These are phyloP conservation scores for Homarus americanus DNA, from an alignment of 1,140 invertebrate species.

Conservation along the genomic window DNA sequence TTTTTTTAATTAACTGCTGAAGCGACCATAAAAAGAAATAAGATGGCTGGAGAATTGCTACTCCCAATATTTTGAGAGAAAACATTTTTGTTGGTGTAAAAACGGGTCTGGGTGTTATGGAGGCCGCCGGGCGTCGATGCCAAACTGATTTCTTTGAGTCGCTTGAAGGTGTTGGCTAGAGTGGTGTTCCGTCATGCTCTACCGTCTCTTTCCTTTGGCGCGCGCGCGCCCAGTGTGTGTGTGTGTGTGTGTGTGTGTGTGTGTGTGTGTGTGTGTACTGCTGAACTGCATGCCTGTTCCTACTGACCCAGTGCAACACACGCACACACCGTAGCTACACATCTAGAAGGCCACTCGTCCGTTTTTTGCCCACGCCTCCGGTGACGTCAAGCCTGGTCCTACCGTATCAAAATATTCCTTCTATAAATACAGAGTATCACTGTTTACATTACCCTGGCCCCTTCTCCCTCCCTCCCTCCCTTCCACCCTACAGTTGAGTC, in stretches of 20 bases:
- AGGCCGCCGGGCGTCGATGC: neutral
- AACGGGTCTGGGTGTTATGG: conserved; percentile 32
- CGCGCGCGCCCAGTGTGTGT: too few relatives aligned
- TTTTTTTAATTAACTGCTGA: conserved; percentile 44
- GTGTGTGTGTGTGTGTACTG: too few relatives aligned
- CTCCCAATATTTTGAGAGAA: conserved; percentile 52
- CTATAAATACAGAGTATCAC: conserved; percentile 18
- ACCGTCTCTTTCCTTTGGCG: too few relatives aligned
- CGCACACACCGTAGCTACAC: too few relatives aligned
- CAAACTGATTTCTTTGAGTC: neutral
- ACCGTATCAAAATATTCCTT: conserved; percentile 25
- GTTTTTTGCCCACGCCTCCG: too few relatives aligned
- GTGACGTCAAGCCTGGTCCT: neutral
- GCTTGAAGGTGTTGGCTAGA: neutral
- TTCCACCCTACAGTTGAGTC: neutral
- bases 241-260: neutral
- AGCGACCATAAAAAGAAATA: conserved; percentile 33
- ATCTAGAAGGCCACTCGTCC: too few relatives aligned
- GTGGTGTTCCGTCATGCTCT: too few relatives aligned
- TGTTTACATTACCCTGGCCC: conserved; percentile 19
- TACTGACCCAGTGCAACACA: too few relatives aligned
- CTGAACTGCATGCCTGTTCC: too few relatives aligned
- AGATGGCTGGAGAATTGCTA: conserved; percentile 49
- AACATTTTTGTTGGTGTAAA: conserved; percentile 45
- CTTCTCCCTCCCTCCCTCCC: neutral